phyloP scores from a whole-genome alignment of 2,888 invertebrate species.

The Boloria selene region DNA sequence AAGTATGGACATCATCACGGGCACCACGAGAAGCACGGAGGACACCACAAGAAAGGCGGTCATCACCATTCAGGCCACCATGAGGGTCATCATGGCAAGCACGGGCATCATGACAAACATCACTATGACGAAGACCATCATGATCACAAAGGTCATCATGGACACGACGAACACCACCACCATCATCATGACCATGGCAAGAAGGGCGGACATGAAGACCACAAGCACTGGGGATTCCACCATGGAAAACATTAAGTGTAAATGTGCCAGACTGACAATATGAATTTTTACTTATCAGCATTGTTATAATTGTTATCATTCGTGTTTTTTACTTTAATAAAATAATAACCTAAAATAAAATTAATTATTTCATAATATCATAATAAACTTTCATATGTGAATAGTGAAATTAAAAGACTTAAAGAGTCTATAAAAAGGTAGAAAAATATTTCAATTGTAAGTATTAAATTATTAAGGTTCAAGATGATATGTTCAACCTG shows the following conservation, averaged over 20 bases:
- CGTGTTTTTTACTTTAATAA: constrained; percentile 40
- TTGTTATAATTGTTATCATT: constrained; percentile 31
- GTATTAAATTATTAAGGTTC: no score
- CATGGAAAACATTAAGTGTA: constrained; percentile 64
- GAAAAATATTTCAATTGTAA: no score
- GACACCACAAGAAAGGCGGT: constrained; percentile 90
- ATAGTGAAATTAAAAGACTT: no score
- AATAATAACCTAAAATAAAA: constrained; percentile 12
- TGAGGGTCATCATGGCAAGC: constrained; percentile 89
- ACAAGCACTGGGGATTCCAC: constrained; percentile 87
- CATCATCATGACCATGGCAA: constrained; percentile 89
- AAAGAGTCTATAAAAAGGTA: no score
- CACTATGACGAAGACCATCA: constrained; percentile 91
- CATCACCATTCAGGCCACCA: constrained; percentile 90
- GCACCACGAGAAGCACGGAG: constrained; percentile 87
- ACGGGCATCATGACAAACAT: constrained; percentile 90
- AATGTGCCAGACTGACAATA: constrained; percentile 39
- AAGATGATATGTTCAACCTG: no score
- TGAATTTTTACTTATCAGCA: constrained; percentile 36
- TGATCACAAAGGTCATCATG: constrained; percentile 90
- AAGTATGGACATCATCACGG: constrained; percentile 90
- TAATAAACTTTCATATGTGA: no score
- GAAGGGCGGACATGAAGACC: constrained; percentile 88
- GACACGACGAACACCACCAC: constrained; percentile 88
- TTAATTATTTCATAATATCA: no score